These are phyloP conservation scores for Pheosia gnoma DNA, from an alignment of 2,888 invertebrate species.

Conservation along the genomic window DNA sequence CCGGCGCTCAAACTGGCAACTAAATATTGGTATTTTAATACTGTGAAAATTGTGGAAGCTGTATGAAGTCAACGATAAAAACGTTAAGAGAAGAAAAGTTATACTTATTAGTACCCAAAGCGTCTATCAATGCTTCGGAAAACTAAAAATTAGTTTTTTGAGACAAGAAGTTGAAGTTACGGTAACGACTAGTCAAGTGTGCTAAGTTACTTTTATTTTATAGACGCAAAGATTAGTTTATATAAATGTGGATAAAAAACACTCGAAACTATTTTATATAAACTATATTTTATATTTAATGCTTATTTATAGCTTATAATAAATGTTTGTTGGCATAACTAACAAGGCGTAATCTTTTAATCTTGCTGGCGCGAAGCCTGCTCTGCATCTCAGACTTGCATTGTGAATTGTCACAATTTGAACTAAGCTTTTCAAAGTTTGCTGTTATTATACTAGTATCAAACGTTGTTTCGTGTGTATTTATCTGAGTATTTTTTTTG, in stretches of 20 bases:
- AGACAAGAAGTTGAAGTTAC: no score
- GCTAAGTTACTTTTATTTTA: no score
- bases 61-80: not conserved
- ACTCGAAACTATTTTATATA: no score
- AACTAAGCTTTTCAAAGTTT: slow-evolving; percentile 32
- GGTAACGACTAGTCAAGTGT: no score
- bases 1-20: slow-evolving; percentile 31
- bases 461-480: slow-evolving; percentile 29
- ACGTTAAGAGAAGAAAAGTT: no score
- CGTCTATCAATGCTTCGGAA: no score
- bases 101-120: no score
- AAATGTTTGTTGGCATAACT: slow-evolving; percentile 36
- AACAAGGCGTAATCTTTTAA: slow-evolving; percentile 35
- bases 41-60: slow-evolving; percentile 17
- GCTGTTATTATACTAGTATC: slow-evolving; percentile 32
- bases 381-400: slow-evolving; percentile 33
- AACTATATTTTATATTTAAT: not conserved
- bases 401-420: slow-evolving; percentile 33
- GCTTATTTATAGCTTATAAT: slow-evolving; percentile 17
- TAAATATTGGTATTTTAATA: slow-evolving; percentile 43
- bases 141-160: no score
- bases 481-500: not conserved
- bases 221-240: no score
- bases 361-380: slow-evolving; percentile 24
- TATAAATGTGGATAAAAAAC: no score